A percentile compares a stretch with the other conserved stretches of the same genome.
Evolutionary conservation across 1,140 invertebrate species (phyloP).

Genomic region (Pogonomyrmex californicus): DNA sequence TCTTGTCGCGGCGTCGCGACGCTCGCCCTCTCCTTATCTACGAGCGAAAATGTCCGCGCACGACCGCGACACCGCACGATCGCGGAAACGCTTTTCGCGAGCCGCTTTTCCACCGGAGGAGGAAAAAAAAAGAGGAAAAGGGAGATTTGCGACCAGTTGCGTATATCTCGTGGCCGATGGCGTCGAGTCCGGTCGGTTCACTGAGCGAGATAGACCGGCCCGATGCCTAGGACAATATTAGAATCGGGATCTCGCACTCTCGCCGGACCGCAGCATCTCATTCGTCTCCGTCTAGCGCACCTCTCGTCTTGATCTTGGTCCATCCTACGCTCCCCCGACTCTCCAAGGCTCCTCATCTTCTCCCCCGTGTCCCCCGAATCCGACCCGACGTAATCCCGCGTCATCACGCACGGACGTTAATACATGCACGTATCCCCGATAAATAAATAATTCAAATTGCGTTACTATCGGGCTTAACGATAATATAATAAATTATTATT

Average conservation of each 20-base stretch:
- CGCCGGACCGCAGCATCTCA: conserved; percentile 17
- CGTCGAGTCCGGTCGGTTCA: conserved; percentile 69
- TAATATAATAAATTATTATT: conserved; percentile 14
- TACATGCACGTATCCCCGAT: background rate
- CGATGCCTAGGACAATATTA: conserved; percentile 85
- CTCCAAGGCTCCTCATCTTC: conserved; percentile 20
- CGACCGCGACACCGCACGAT: background rate
- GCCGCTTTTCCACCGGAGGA: background rate
- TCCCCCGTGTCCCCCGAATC: background rate
- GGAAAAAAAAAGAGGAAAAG: background rate
- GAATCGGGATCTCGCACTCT: conserved; percentile 76
- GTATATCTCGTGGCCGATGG: conserved; percentile 58
- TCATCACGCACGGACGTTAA: conserved; percentile 9
- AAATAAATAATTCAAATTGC: conserved; percentile 24
- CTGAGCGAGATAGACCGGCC: conserved; percentile 75
- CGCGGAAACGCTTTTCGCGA: background rate
- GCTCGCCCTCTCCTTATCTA: background rate
- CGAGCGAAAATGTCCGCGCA: background rate
- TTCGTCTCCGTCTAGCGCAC: conserved; percentile 28
- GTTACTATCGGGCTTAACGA: background rate
- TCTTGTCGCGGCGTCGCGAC: conserved; percentile 22
- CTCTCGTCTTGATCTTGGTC: conserved; percentile 57
- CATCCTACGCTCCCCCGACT: conserved; percentile 29
- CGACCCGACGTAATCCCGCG: conserved; percentile 40
- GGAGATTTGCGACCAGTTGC: background rate